phyloP scores from a whole-genome alignment of 2,888 invertebrate genomes.

The Dione juno region DNA sequence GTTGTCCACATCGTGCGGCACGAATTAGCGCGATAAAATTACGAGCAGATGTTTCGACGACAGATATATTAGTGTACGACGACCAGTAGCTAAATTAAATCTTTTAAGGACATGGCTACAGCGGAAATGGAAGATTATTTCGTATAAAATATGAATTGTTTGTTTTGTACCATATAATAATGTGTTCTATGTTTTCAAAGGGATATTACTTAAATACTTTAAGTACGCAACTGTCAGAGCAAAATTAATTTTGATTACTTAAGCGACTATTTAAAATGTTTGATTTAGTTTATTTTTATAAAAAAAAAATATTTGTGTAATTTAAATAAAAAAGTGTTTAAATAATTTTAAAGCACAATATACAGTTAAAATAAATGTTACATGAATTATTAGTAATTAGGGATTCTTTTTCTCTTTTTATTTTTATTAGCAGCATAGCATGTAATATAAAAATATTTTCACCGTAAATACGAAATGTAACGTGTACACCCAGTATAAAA shows the following conservation, averaged over 20 bases:
- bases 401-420: too few relatives aligned
- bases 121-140: slow-evolving; percentile 20
- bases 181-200: not conserved
- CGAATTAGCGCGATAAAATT: slow-evolving; percentile 67
- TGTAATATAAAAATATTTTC: too few relatives aligned
- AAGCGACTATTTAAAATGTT: too few relatives aligned
- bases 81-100: slow-evolving; percentile 39
- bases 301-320: too few relatives aligned
- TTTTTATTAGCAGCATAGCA: too few relatives aligned
- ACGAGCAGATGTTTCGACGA: slow-evolving; percentile 66
- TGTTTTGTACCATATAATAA: not conserved
- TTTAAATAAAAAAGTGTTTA: too few relatives aligned
- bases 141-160: not conserved
- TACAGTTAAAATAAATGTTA: too few relatives aligned
- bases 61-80: slow-evolving; percentile 63
- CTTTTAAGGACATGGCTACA: slow-evolving; percentile 34
- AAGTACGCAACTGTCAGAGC: not conserved
- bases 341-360: too few relatives aligned
- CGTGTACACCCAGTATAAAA: too few relatives aligned
- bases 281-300: too few relatives aligned
- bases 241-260: not conserved
- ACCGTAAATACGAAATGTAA: too few relatives aligned
- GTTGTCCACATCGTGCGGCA: slow-evolving; percentile 52
- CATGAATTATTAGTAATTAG: too few relatives aligned
- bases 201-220: slow-evolving; percentile 3